Percentiles rank a stretch among this genome's conserved stretches.
Evolutionary conservation across 2,113 vertebrate species (phyloP).

Genomic region (Heterotis niloticus): DNA sequence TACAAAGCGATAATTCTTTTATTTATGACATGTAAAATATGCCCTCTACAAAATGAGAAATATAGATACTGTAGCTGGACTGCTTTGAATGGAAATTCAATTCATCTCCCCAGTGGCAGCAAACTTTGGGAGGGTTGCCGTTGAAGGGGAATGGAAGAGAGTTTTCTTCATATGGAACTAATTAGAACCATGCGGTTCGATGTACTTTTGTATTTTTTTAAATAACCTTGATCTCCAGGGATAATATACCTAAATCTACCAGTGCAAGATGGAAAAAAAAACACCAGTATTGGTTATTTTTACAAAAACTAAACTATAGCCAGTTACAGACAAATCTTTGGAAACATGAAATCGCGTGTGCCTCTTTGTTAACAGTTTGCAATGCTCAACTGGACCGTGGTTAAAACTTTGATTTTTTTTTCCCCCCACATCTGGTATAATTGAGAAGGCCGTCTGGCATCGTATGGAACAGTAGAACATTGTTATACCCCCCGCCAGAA

Average conservation of each 20-base stretch:
- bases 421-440: neutral
- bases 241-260: conserved; percentile 32
- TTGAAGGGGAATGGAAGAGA: conserved; percentile 36
- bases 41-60: conserved; percentile 46
- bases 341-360: neutral
- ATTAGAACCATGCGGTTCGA: conserved; percentile 47
- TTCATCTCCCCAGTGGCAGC: conserved; percentile 45
- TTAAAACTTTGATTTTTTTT: conserved; percentile 6
- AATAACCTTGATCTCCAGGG: conserved; percentile 43
- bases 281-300: conserved; percentile 6
- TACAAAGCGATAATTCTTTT: no score
- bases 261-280: conserved; percentile 4
- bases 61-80: conserved; percentile 50
- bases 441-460: conserved; percentile 6
- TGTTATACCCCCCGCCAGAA: neutral
- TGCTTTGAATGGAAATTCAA: conserved; percentile 47
- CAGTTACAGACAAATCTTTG: neutral
- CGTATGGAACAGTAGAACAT: neutral
- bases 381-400: conserved; percentile 4
- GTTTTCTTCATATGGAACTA: conserved; percentile 54
- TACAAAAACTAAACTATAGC: neutral
- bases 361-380: neutral
- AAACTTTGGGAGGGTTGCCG: conserved; percentile 40
- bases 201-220: conserved; percentile 35
- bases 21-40: conserved; percentile 43